A percentile compares a stretch with the other conserved stretches of the same genome.
These are phyloP conservation scores for Drosophila murphyi DNA, from an alignment of 1,140 invertebrate species.

Conservation along the genomic window DNA sequence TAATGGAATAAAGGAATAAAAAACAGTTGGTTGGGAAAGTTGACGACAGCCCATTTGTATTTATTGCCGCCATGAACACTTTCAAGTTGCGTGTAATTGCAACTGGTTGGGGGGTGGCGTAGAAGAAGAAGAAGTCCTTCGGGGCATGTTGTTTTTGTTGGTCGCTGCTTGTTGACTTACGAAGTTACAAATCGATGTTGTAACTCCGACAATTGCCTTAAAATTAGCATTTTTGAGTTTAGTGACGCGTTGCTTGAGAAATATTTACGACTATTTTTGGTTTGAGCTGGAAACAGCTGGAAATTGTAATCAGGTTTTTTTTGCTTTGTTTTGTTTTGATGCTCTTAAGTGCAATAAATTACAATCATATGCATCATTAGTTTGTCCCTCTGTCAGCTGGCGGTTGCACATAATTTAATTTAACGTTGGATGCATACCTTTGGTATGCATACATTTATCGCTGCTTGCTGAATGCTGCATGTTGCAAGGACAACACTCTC, in stretches of 20 bases:
- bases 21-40: slow-evolving; percentile 4
- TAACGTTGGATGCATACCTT: slow-evolving; percentile 5
- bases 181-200: slow-evolving; percentile 30
- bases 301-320: too few species aligned
- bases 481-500: not conserved
- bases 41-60: slow-evolving; percentile 37
- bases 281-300: not conserved
- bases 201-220: slow-evolving; percentile 6
- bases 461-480: slow-evolving; percentile 5
- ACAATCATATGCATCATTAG: slow-evolving; percentile 16
- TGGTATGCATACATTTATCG: not conserved
- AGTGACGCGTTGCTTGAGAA: not conserved
- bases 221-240: not conserved
- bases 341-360: slow-evolving; percentile 4
- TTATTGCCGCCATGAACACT: slow-evolving; percentile 12
- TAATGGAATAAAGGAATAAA: too few species aligned
- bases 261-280: not conserved
- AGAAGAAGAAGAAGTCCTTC: not conserved
- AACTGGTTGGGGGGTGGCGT: not conserved
- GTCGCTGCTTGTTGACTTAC: not conserved
- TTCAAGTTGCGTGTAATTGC: slow-evolving; percentile 11
- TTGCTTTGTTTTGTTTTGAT: too few species aligned
- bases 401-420: slow-evolving; percentile 10
- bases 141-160: not conserved
- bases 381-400: slow-evolving; percentile 7